Evolutionary conservation across 2,797 vertebrate genomes (phyloP).

Genomic region (Yasuhikotakia modesta): DNA sequence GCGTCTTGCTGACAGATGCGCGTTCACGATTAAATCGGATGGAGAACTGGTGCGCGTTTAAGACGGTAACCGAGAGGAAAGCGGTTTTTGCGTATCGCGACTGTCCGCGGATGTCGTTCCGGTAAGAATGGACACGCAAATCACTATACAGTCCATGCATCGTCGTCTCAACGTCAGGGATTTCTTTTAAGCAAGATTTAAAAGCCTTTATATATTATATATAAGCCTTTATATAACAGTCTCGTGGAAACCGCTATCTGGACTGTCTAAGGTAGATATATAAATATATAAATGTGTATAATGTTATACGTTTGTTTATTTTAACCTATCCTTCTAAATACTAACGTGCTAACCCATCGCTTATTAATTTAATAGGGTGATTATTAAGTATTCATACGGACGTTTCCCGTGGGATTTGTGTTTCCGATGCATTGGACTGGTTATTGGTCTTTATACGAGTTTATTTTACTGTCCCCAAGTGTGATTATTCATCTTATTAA

Average conservation of each 20-base stretch:
- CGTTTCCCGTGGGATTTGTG: constrained; percentile 13
- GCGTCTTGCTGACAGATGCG: constrained; percentile 11
- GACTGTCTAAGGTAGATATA: constrained; percentile 18
- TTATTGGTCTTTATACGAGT: constrained; percentile 21
- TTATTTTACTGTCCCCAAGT: constrained; percentile 27
- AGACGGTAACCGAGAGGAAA: constrained; percentile 19
- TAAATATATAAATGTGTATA: neutral
- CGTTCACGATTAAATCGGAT: constrained; percentile 35
- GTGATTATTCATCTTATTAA: constrained; percentile 39
- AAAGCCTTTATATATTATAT: neutral
- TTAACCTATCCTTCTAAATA: constrained; percentile 5
- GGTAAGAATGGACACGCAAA: constrained; percentile 43
- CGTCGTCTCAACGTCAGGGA: constrained; percentile 32
- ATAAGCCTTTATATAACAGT: neutral
- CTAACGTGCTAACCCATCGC: constrained; percentile 4
- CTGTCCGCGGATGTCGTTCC: constrained; percentile 9
- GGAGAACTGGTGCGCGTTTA: constrained; percentile 21
- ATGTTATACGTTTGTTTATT: constrained; percentile 13
- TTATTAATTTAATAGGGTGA: constrained; percentile 17
- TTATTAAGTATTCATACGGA: constrained; percentile 32
- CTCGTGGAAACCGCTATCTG: constrained; percentile 2
- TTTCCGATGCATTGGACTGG: constrained; percentile 28
- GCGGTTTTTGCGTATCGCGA: constrained; percentile 16
- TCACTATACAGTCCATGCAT: constrained; percentile 36
- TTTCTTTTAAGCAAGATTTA: constrained; percentile 22